phyloP scores from a whole-genome alignment of 1,140 invertebrate genomes.

The Pseudomyrmex sp. region DNA sequence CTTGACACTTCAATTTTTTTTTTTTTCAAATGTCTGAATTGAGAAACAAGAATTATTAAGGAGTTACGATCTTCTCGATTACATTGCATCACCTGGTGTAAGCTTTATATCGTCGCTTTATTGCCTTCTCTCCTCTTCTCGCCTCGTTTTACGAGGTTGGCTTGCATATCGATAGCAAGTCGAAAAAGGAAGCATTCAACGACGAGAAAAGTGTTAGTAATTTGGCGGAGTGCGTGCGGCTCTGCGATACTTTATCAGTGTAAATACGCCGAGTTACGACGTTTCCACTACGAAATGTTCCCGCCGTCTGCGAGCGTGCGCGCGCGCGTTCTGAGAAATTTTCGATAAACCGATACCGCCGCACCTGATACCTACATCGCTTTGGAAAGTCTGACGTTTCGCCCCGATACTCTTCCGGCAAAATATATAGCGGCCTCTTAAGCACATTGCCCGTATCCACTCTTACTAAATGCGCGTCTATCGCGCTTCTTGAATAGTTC shows the following conservation, averaged over 20 bases:
- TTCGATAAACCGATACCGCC: slow-evolving; percentile 65
- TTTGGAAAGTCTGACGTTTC: slow-evolving; percentile 57
- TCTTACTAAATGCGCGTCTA: slow-evolving; percentile 66
- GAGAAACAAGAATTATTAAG: background rate
- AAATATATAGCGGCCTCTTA: slow-evolving; percentile 67
- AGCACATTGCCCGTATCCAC: slow-evolving; percentile 54
- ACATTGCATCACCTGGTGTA: background rate
- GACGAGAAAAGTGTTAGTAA: slow-evolving; percentile 32
- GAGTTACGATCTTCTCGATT: background rate
- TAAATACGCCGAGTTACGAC: slow-evolving; percentile 59
- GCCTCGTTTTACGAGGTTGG: background rate
- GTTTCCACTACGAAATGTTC: slow-evolving; percentile 32
- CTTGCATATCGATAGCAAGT: slow-evolving; percentile 11
- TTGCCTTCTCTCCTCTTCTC: background rate
- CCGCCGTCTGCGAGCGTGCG: slow-evolving; percentile 6
- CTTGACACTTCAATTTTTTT: background rate
- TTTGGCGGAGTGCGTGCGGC: slow-evolving; percentile 51
- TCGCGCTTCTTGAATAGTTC: slow-evolving; percentile 68
- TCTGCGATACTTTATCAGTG: slow-evolving; percentile 45
- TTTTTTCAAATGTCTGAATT: background rate
- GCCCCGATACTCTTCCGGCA: slow-evolving; percentile 59
- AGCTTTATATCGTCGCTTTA: background rate
- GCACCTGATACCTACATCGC: slow-evolving; percentile 63
- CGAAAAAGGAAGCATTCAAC: background rate
- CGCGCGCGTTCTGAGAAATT: slow-evolving; percentile 42